Evolutionary conservation across 1,140 invertebrate genomes (phyloP).

Genomic region (Caerostris darwini): DNA sequence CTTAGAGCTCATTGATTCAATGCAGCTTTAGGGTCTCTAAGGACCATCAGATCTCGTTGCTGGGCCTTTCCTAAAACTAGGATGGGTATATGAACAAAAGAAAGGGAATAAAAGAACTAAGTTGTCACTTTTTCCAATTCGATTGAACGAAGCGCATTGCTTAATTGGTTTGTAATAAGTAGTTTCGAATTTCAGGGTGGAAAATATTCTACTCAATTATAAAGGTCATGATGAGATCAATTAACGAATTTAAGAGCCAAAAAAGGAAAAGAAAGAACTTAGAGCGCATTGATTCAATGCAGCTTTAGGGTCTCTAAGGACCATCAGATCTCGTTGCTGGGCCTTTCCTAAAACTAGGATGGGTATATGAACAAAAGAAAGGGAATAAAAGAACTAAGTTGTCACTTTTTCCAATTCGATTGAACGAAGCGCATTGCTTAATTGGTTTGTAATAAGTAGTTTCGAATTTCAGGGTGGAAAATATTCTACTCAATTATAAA

Average conservation of each 20-base stretch:
- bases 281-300: neutral
- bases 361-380: neutral
- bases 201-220: too few relatives aligned
- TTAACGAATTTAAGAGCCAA: too few relatives aligned
- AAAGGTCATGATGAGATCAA: too few relatives aligned
- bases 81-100: neutral
- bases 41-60: slow-evolving; percentile 5
- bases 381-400: neutral
- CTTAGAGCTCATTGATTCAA: neutral
- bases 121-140: neutral
- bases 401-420: neutral
- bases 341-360: neutral
- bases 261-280: slow-evolving; percentile 17
- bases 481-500: too few relatives aligned
- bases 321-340: neutral
- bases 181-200: too few relatives aligned
- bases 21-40: neutral
- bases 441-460: neutral
- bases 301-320: slow-evolving; percentile 2
- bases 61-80: neutral
- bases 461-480: too few relatives aligned
- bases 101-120: neutral
- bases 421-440: neutral
- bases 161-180: neutral
- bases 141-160: neutral